These are phyloP conservation scores for Steinernema feltiae DNA, from an alignment of 1,140 invertebrate genomes.

Conservation along the genomic window DNA sequence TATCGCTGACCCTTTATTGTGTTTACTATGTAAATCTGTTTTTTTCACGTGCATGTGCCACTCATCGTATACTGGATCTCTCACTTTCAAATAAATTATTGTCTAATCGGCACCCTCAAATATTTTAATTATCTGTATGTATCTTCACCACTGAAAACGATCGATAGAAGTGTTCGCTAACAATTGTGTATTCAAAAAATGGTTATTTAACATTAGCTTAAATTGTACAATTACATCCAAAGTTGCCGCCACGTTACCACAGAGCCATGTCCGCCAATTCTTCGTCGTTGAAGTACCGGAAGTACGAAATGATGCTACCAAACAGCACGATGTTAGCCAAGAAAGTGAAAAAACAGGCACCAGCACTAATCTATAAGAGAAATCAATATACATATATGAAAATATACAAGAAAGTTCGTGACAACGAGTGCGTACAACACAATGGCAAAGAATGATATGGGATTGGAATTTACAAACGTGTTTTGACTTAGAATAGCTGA, in stretches of 20 bases:
- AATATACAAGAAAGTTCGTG: background rate
- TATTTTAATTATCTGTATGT: no score
- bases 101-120: no score
- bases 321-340: slow-evolving; percentile 35
- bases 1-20: background rate
- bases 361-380: slow-evolving; percentile 32
- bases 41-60: background rate
- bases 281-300: slow-evolving; percentile 39
- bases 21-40: background rate
- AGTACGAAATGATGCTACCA: slow-evolving; percentile 28
- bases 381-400: slow-evolving; percentile 27
- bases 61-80: no score
- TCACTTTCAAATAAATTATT: no score
- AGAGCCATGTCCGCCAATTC: slow-evolving; percentile 61
- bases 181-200: background rate
- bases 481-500: slow-evolving; percentile 36
- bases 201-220: background rate
- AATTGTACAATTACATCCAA: background rate
- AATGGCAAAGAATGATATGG: slow-evolving; percentile 12
- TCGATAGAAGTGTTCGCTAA: no score
- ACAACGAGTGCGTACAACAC: slow-evolving; percentile 24
- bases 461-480: background rate
- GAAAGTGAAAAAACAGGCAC: slow-evolving; percentile 28
- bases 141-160: no score
- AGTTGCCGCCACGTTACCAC: slow-evolving; percentile 21